These are phyloP conservation scores for Drosophila littoralis DNA, from an alignment of 1,140 invertebrate species.

Conservation along the genomic window DNA sequence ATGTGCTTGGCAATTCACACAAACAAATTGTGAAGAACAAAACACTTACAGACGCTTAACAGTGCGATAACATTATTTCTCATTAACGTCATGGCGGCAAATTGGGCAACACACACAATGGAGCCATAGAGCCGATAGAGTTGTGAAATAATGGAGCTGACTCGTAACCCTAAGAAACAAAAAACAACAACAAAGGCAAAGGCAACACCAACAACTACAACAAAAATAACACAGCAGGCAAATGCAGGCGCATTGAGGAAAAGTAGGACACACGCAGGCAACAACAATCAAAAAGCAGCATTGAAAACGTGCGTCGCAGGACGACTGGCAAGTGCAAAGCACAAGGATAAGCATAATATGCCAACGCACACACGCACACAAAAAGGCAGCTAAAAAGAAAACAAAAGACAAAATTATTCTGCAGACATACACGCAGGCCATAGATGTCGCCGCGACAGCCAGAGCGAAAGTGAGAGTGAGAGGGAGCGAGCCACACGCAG, in stretches of 20 bases:
- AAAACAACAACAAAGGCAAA: conserved; percentile 1
- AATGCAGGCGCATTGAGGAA: conserved; percentile 27
- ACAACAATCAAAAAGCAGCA: conserved; percentile 36
- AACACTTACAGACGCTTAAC: conserved; percentile 56
- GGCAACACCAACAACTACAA: conserved; percentile 28
- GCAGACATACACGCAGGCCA: conserved; percentile 55
- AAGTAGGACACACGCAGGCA: conserved; percentile 46
- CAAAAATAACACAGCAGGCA: conserved; percentile 19
- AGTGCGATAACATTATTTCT: conserved; percentile 78
- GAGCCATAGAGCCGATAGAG: conserved; percentile 20
- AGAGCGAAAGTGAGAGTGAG: conserved; percentile 19
- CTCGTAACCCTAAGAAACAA: conserved; percentile 13
- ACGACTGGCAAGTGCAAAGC: conserved; percentile 57
- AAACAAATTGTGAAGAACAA: conserved; percentile 1
- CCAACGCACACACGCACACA: conserved; percentile 12
- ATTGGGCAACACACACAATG: conserved; percentile 48
- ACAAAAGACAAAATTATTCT: conserved; percentile 72
- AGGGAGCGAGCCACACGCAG: not conserved
- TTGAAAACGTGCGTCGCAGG: conserved; percentile 47
- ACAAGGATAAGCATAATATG: conserved; percentile 58
- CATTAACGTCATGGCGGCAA: conserved; percentile 64
- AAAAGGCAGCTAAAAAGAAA: conserved; percentile 39
- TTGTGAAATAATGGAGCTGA: not conserved
- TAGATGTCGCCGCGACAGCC: conserved; percentile 45
- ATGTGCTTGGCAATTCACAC: conserved; percentile 20